Evolutionary conservation across 2,888 invertebrate genomes (phyloP), one percentile per base, ranked within the genome.

Genomic region (Rosalia funebris): DNA sequence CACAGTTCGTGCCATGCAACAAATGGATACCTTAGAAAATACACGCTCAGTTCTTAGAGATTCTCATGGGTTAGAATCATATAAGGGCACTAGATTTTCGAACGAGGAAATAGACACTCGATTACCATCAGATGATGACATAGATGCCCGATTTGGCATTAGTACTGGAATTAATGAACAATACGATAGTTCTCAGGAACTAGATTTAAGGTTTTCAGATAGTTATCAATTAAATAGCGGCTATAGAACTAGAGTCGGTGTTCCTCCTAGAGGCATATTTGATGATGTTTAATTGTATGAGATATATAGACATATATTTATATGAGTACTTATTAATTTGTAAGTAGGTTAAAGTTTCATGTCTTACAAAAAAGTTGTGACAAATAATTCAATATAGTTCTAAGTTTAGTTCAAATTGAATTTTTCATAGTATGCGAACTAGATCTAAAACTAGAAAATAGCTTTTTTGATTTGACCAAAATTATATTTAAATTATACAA

Each of bases 1-100:
- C 7, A 25, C 25, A 85, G 85, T 85, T 55, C 83, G 85, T 75
- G 81, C 84, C 63, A 70, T 83, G 73, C 78, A 82, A 77, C 76
- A 87, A 78, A 82, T 86, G 59, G 86, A 86, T 57, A 84, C 84
- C 12, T 86, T 87, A 78, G 91, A 91, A 75, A 89, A 90, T 79
- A 91, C 91, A 76, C 88, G 88, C 75, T 89, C 91, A 75, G 93
- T 95, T 16, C 84, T 95, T 12, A 84, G 88, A 66, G 92, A 93
- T 80, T 89, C 90, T 31, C 93, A 92, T 65, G 85, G 88, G 75
- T 74, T 85, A 65, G 91, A 91, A 61, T 90, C 90, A 77, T 90
- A 89, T 75, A 88, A 82, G 25, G 82, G 84, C 1, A 82, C 82
- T 53, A 75, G 58, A 39, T 68, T 64, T 53, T 70, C 53, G 3